phyloP scores from a whole-genome alignment of 2,888 invertebrate genomes.

The Drosophila atripex region DNA sequence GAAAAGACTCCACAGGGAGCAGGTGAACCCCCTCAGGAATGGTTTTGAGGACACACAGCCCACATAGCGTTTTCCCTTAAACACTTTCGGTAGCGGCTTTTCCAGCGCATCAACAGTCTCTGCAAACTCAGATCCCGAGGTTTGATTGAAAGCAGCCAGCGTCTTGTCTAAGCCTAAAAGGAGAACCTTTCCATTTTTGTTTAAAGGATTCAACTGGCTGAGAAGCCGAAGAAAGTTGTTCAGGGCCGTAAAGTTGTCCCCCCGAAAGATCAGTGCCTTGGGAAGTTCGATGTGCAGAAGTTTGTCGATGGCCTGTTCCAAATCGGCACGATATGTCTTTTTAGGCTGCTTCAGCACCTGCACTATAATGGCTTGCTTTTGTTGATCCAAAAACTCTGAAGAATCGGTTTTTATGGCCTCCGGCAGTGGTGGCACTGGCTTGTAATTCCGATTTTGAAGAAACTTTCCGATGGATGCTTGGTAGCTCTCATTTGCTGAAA shows the following conservation, averaged over 20 bases:
- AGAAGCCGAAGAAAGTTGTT: conserved; percentile 38
- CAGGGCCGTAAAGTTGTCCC: conserved; percentile 36
- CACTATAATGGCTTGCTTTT: conserved; percentile 42
- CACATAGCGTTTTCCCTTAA: conserved; percentile 90
- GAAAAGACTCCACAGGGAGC: conserved; percentile 96
- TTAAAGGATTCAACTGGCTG: conserved; percentile 44
- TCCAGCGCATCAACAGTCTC: not conserved
- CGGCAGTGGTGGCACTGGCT: not conserved
- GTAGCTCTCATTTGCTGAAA: not conserved
- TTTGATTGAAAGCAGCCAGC: not conserved
- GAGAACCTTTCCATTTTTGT: conserved; percentile 39
- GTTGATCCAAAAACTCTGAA: conserved; percentile 24
- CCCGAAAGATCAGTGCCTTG: conserved; percentile 38
- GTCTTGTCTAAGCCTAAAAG: conserved; percentile 23
- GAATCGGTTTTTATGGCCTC: conserved; percentile 8
- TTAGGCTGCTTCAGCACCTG: conserved; percentile 31
- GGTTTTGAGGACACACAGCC: conserved; percentile 92
- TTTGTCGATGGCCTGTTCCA: conserved; percentile 91
- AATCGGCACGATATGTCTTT: conserved; percentile 70
- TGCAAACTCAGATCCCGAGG: conserved; percentile 50
- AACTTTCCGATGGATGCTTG: conserved; percentile 28
- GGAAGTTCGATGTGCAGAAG: conserved; percentile 81
- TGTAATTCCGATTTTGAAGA: conserved; percentile 5
- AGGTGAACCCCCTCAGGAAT: conserved; percentile 92
- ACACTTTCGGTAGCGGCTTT: conserved; percentile 32